Evolutionary conservation across 2,113 vertebrate genomes (phyloP).

Genomic region (Rhinoderma darwinii): DNA sequence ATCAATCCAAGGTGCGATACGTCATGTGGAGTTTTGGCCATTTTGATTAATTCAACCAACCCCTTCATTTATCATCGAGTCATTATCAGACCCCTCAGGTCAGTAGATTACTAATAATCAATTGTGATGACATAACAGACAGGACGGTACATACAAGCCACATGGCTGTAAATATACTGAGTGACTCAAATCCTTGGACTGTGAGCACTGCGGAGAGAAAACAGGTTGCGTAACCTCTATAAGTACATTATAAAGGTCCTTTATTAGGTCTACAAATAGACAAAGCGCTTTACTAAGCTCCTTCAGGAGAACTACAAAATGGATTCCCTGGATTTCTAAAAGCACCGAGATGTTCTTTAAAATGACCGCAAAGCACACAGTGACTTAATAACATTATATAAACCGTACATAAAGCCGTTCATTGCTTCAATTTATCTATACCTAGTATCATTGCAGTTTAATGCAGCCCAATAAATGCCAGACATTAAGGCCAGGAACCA

Average conservation of each 20-base stretch:
- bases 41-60: not conserved
- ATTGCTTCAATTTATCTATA: not conserved
- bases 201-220: constrained; percentile 25
- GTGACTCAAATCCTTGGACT: constrained; percentile 13
- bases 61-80: not conserved
- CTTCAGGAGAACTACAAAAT: not conserved
- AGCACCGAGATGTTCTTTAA: not conserved
- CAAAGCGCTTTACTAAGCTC: constrained; percentile 2
- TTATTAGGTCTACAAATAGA: constrained; percentile 18
- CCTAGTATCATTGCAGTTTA: too few relatives aligned
- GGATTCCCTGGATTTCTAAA: not conserved
- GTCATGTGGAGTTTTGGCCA: not conserved
- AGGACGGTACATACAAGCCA: not conserved
- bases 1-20: not conserved
- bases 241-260: constrained; percentile 18
- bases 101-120: not conserved
- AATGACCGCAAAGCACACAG: not conserved
- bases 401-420: not conserved
- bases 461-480: not conserved
- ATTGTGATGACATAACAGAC: not conserved
- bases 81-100: not conserved
- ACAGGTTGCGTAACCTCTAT: constrained; percentile 19
- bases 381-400: not conserved
- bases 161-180: constrained; percentile 11
- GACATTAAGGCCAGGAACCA: too few relatives aligned